Conservation (phyloP, 2,797 vertebrate genomes). For the Lutjanus argentimaculatus region DNA sequence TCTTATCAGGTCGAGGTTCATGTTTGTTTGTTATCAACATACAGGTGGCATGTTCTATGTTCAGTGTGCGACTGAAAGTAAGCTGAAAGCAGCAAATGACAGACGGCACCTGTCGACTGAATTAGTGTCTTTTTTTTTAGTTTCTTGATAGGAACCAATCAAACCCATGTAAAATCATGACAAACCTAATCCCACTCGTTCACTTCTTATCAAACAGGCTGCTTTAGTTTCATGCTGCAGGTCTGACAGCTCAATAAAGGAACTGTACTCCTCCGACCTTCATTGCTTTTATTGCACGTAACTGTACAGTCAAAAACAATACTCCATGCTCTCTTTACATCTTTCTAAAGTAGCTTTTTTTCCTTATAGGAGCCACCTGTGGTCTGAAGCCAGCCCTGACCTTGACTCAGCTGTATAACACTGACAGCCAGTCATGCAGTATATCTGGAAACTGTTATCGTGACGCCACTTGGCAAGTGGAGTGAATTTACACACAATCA, state of each 20-base stretch:
- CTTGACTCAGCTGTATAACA: constrained; percentile 30
- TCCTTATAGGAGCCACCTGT: not conserved
- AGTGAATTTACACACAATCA: not conserved
- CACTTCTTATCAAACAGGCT: not conserved
- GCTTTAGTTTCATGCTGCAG: constrained; percentile 5
- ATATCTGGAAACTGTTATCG: constrained; percentile 35
- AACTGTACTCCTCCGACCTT: constrained; percentile 2
- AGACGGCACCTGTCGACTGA: not conserved
- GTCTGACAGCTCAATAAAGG: constrained; percentile 4
- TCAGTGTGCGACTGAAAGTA: not conserved
- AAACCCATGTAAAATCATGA: not conserved
- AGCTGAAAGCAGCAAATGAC: not conserved
- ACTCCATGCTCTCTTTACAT: not conserved
- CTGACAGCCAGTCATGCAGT: constrained; percentile 1
- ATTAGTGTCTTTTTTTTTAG: not conserved
- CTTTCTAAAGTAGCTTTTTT: not conserved
- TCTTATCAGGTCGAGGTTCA: constrained; percentile 50
- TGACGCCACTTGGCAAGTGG: constrained; percentile 24
- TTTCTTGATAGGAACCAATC: not conserved
- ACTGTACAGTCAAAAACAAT: not conserved
- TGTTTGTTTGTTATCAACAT: constrained; percentile 15
- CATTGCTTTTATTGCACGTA: not conserved
- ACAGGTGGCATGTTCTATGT: not conserved
- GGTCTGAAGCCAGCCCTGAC: constrained; percentile 20
- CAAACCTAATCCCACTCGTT: constrained; percentile 13